These are phyloP conservation scores for Abramis brama DNA, from an alignment of 2,113 vertebrate genomes.

Conservation along the genomic window DNA sequence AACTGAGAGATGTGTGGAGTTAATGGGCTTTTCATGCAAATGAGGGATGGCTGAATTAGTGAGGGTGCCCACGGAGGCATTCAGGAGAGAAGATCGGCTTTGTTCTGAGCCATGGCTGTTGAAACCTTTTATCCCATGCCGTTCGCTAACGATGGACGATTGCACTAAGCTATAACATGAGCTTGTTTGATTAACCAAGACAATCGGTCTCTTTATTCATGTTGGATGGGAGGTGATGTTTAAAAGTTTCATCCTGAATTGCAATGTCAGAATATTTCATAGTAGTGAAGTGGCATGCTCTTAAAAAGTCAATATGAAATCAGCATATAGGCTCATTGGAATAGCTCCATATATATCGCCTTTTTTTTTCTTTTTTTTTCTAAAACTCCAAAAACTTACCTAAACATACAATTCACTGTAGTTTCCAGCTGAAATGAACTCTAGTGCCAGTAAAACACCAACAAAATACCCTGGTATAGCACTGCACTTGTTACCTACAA, in stretches of 20 bases:
- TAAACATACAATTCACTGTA: not conserved
- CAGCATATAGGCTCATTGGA: not conserved
- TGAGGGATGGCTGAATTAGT: conserved; percentile 61
- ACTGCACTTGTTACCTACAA: not conserved
- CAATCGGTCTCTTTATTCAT: not conserved
- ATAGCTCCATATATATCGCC: not conserved
- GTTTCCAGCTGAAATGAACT: not conserved
- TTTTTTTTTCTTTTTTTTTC: not conserved
- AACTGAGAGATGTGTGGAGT: conserved; percentile 17
- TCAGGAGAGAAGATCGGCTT: conserved; percentile 59
- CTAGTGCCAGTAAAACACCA: not conserved
- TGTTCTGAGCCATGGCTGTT: conserved; percentile 56
- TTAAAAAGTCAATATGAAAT: not conserved
- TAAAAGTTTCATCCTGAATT: not conserved
- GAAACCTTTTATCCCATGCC: conserved; percentile 51
- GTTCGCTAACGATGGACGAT: conserved; percentile 58
- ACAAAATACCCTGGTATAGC: not conserved
- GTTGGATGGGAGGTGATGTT: not conserved
- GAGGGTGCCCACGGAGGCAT: conserved; percentile 52
- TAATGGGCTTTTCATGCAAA: conserved; percentile 66
- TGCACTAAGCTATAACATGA: conserved; percentile 60
- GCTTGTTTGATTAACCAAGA: not conserved
- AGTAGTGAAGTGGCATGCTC: not conserved
- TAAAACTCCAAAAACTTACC: not conserved
- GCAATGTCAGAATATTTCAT: not conserved